Conservation (phyloP, 1,140 invertebrate genomes). For the Globodera ellingtonae region DNA sequence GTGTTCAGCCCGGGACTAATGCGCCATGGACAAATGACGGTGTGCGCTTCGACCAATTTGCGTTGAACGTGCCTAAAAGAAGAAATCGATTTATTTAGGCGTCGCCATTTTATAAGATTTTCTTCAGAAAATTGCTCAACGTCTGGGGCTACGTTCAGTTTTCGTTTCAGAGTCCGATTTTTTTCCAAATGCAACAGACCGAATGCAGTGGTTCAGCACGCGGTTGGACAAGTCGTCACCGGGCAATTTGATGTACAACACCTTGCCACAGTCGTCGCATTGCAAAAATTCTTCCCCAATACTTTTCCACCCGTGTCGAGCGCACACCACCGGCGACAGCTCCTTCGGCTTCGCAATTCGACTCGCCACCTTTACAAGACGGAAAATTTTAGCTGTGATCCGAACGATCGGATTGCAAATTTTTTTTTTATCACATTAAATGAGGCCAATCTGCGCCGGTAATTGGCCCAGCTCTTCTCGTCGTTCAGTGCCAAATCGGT, state of each 20-base stretch:
- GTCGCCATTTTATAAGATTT: too few relatives aligned
- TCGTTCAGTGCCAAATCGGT: constrained; percentile 1
- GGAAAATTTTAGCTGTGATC: not conserved
- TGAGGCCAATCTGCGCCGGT: constrained; percentile 16
- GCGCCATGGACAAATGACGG: constrained; percentile 28
- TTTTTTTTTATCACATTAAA: constrained; percentile 17
- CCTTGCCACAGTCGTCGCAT: constrained; percentile 27
- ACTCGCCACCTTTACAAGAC: constrained; percentile 5
- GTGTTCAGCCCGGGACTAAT: constrained; percentile 27
- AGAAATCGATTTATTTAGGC: not conserved
- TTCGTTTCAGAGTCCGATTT: not conserved
- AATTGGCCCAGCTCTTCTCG: constrained; percentile 23
- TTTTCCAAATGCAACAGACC: not conserved
- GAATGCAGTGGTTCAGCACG: constrained; percentile 23
- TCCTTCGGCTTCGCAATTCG: constrained; percentile 25
- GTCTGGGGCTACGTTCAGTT: not conserved
- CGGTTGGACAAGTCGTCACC: constrained; percentile 22
- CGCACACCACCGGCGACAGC: constrained; percentile 26
- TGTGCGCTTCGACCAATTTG: constrained; percentile 31
- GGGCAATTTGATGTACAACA: constrained; percentile 27
- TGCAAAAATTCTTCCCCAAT: constrained; percentile 30
- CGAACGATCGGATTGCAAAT: not conserved
- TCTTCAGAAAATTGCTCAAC: not conserved
- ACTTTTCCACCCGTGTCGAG: constrained; percentile 32
- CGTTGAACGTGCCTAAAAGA: constrained; percentile 30